Percentiles rank a stretch among this genome's conserved stretches.
phyloP scores from a whole-genome alignment of 2,113 vertebrate genomes.

The Phalacrocorax carbo region DNA sequence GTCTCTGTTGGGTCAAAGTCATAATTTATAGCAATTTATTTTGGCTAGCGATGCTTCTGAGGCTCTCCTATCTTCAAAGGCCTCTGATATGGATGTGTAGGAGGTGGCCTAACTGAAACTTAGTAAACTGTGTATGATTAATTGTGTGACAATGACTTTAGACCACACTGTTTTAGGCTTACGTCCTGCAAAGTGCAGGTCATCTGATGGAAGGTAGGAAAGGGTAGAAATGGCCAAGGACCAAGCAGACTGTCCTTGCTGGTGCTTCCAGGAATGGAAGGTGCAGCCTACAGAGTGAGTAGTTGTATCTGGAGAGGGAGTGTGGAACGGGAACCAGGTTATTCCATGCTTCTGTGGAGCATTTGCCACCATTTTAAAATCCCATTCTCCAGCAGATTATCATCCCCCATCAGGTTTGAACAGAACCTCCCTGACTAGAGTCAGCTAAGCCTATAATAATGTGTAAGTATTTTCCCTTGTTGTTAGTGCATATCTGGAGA shows the following conservation, averaged over 20 bases:
- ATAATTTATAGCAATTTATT: background rate
- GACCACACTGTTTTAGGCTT: background rate
- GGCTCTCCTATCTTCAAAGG: background rate
- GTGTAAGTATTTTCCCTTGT: slow-evolving; percentile 16
- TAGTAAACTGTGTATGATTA: background rate
- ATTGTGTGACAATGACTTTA: background rate
- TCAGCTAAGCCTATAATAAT: background rate
- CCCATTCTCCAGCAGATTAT: background rate
- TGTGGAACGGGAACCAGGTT: background rate
- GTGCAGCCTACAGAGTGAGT: background rate
- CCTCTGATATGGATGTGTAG: background rate
- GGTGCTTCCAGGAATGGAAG: background rate
- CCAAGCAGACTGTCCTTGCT: background rate
- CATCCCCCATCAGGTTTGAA: background rate
- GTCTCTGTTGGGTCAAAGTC: background rate
- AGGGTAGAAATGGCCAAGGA: background rate
- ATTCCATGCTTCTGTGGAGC: background rate
- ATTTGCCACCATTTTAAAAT: background rate
- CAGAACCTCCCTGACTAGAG: background rate
- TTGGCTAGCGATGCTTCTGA: background rate
- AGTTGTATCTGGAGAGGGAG: background rate
- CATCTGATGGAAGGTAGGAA: background rate
- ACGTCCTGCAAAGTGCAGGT: background rate
- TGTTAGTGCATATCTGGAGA: background rate
- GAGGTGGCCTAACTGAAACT: background rate